Base-by-base conservation (phyloP, 2,888 invertebrate species). In the Aromia moschata region DNA sequence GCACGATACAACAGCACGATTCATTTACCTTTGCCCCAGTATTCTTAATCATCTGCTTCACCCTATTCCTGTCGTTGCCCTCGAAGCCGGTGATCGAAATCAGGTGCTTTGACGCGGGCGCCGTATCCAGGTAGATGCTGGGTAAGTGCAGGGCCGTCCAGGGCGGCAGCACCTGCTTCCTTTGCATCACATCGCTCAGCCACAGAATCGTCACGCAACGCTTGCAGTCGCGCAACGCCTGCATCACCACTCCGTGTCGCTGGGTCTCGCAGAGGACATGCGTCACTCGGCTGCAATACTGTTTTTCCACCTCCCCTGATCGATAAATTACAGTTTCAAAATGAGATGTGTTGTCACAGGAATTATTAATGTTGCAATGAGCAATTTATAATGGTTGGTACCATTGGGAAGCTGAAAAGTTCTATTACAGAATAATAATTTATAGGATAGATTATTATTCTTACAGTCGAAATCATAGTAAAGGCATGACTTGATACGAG, bases 81-180 rank as follows among this genome's bases (percentile, higher is more conserved):
- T 92, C 88, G 82, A 98, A 99, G 59, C 97, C 97, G 38, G 94
- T 91, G 9, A 94, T 82, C 2, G 93, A 89, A 68, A 95, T 91
- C 18, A 95, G 88, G 79, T 92, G 91, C 70, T 89, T 88, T 0
- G 84, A 80, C 15, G 90, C 88, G 9, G 94, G 94, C 1, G 89
- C 84, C 63, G 91, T 92, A 30, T 88, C 83, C 52, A 80, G 67
- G 57, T 79, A 80, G 60, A 80, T 77, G 15, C 86, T 84, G 7
- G 98, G 98, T 70, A 98, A 85, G 81, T 99, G 98, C 41, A 96
- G 83, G 9, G 96, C 94, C 72, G 93, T 92, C 92, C 93, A 97
- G 0, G 99, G 98, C 0, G 97, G 94, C 51, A 90, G 81, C 71
- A 98, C 89, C 73, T 92, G 92, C 70, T 93, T 92, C 45, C 92